Base-by-base conservation (phyloP, 2,797 vertebrate species). In the Galaxias olidus region DNA sequence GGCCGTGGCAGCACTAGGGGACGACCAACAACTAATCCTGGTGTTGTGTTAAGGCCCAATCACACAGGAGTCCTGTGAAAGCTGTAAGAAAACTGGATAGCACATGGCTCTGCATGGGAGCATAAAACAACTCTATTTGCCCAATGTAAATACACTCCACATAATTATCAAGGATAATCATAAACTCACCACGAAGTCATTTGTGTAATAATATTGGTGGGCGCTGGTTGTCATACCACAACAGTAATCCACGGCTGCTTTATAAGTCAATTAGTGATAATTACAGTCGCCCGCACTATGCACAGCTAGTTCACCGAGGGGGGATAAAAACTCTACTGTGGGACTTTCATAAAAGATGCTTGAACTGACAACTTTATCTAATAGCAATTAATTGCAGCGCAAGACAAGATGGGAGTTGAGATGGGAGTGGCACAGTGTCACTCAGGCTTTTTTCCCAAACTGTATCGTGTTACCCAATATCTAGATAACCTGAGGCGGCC, bases 261-360 rank as follows among this genome's bases (percentile, higher is more conserved):
- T 50, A 43, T 63, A 44, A 17, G 57, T 44, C 30, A 17, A 57
- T 62, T 58, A 51, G n/a, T 8, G 30, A 13, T 63, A 59, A 63
- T 69, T 49, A 41, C 14, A 17, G 14, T 30, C 49, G 15, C 13
- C 20, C 17, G 45, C 40, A 59, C 30, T 30, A 30, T 6, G 47
- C 47, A 14, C 52, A n/a, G 15, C 48, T 52, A 14, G 52, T 40
- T 12, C 58, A 14, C 8, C 47, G 40, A 13, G 12, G 40, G n/a
- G 50, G 19, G 46, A 45, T 58, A 51, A n/a, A 20, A 52, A 69
- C 41, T 8, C 19, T 41, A 58, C 41, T 2, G 12, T 2, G 10
- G 40, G 48, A 46, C 48, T 58, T n/a, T 69, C 18, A 55, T 60
- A 43, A 56, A 51, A 63, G 47, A 69, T 15, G 42, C 42, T 45